Evolutionary conservation across 2,888 invertebrate species (phyloP), one percentile per base, ranked within the genome.

Genomic region (Podabrus alpinus): DNA sequence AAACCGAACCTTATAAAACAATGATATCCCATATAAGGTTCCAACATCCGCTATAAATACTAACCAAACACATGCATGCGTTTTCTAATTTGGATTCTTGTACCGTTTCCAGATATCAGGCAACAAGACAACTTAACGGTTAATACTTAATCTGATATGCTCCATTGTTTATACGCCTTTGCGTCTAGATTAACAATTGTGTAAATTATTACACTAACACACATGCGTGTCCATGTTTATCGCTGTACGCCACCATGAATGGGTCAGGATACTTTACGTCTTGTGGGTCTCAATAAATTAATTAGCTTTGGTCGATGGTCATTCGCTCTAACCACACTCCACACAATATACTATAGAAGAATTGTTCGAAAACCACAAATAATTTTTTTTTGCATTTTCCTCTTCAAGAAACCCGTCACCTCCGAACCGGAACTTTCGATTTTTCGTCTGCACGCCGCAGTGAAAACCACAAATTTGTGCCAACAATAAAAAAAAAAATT

Each of bases 91-190:
- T 67, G 70, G 74, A 66, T 74, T 71, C 74, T 70, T 74, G 70
- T 71, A 74, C 74, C 66, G 59, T 71, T 72, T 74, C 62, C 70
- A 71, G 70, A 74, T 74, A 70, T 74, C 70, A 74, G 74, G 74
- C 70, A 74, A 74, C 67, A 67, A 69, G 73, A 70, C 70, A 71
- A 74, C 11, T 21, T 74, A 74, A 74, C 74, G 70, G 74, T 74
- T 25, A 70, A 71, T 67, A 66, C 68, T 64, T 64, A 64, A 64
- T 64, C 62, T 16, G 62, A 64, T 64, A 64, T 19, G 62, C 21
- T 64, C 62, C 21, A 64, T 64, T 64, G 62, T 64, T 64, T 64
- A 21, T 64, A 64, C 62, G 62, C 62, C 62, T 64, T 64, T 64
- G 62, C 21, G 62, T 64, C 62, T 64, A 17, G 62, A 19, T 64